Evolutionary conservation across 2,888 invertebrate genomes (phyloP).

Genomic region (Drosophila recens): DNA sequence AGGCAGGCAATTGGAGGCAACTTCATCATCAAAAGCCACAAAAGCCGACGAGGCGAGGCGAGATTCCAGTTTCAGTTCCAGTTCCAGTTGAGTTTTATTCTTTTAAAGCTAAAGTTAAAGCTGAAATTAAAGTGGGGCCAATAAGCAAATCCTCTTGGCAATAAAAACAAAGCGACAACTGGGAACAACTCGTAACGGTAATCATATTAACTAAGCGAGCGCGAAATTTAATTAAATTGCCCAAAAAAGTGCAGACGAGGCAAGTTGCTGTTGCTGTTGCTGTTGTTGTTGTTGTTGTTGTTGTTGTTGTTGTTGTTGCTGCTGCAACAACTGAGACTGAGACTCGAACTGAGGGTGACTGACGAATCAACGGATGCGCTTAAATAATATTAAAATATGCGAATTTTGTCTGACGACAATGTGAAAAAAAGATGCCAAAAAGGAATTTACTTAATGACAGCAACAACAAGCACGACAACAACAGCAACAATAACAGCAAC

Average conservation of each 20-base stretch:
- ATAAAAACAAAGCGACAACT: slow-evolving; percentile 22
- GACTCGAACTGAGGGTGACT: slow-evolving; percentile 10
- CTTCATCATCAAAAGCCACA: slow-evolving; percentile 48
- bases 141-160: slow-evolving; percentile 30
- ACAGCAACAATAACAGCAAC: slow-evolving; percentile 26
- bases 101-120: slow-evolving; percentile 12
- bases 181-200: slow-evolving; percentile 62
- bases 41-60: slow-evolving; percentile 46
- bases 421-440: slow-evolving; percentile 57
- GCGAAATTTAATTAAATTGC: slow-evolving; percentile 70
- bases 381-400: slow-evolving; percentile 70
- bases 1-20: slow-evolving; percentile 50
- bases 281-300: slow-evolving; percentile 16
- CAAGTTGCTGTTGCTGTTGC: slow-evolving; percentile 9
- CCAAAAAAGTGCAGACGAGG: slow-evolving; percentile 51
- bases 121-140: slow-evolving; percentile 19
- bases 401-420: slow-evolving; percentile 57
- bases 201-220: slow-evolving; percentile 64
- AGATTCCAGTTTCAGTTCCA: neutral
- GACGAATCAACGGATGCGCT: slow-evolving; percentile 52
- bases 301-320: slow-evolving; percentile 18
- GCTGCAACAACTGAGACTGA: slow-evolving; percentile 4
- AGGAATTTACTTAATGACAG: slow-evolving; percentile 68
- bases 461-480: slow-evolving; percentile 28
- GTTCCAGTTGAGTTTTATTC: slow-evolving; percentile 27